phyloP scores from a whole-genome alignment of 2,888 invertebrate genomes.

The Lasioglossum pauxillum region DNA sequence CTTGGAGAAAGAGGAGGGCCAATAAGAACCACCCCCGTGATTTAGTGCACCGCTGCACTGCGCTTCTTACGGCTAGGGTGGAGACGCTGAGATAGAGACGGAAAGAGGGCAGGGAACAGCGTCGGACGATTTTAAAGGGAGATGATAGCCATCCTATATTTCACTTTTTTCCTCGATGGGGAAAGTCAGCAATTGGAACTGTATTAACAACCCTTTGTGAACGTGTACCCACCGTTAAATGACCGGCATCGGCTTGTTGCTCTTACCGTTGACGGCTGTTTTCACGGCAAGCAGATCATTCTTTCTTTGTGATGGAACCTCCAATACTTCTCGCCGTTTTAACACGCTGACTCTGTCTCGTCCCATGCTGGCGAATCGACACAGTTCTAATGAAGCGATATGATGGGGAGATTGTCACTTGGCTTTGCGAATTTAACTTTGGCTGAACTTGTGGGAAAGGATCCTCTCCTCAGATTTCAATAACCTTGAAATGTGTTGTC shows the following conservation, averaged over 20 bases:
- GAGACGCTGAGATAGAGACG: conserved; percentile 31
- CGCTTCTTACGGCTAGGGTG: conserved; percentile 68
- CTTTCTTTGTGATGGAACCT: neutral
- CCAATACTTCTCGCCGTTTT: neutral
- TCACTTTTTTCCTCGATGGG: neutral
- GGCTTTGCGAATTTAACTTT: too few species aligned
- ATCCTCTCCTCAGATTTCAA: too few species aligned
- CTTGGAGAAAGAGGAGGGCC: conserved; percentile 67
- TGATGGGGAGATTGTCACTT: too few species aligned
- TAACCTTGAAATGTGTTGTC: too few species aligned
- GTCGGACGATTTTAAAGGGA: conserved; percentile 36
- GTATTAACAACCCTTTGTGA: conserved; percentile 12
- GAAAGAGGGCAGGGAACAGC: neutral
- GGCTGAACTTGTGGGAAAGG: too few species aligned
- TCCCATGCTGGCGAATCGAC: too few species aligned
- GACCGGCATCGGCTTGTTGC: neutral
- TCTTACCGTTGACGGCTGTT: neutral
- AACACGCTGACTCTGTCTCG: neutral
- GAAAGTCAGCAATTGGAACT: neutral
- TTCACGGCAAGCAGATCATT: neutral
- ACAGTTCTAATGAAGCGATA: too few species aligned
- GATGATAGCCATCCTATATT: conserved; percentile 31
- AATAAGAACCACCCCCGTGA: conserved; percentile 78
- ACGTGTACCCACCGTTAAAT: neutral
- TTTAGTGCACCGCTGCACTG: conserved; percentile 79